These are phyloP conservation scores for Hypsopygia costalis DNA, from an alignment of 2,888 invertebrate genomes.

Conservation along the genomic window DNA sequence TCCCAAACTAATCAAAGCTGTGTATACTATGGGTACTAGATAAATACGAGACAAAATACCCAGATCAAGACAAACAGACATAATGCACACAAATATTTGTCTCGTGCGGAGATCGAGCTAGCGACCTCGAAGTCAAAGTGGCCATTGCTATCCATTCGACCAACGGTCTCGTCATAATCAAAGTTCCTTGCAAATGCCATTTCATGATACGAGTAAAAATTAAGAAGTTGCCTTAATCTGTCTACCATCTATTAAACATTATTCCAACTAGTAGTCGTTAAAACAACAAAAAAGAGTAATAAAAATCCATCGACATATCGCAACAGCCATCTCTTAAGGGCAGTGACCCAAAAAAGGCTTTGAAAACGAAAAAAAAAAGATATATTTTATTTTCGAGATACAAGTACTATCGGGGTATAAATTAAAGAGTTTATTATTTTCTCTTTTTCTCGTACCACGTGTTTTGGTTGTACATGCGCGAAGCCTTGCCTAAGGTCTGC, in stretches of 20 bases:
- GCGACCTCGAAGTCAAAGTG: too few relatives aligned
- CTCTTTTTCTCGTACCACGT: conserved; percentile 71
- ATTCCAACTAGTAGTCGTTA: not conserved
- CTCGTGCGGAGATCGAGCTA: too few relatives aligned
- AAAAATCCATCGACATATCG: conserved; percentile 43
- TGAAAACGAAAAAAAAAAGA: conserved; percentile 47
- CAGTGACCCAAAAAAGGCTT: conserved; percentile 69
- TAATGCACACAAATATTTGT: too few relatives aligned
- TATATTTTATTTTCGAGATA: conserved; percentile 77
- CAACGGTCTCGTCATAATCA: too few relatives aligned
- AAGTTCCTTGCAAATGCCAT: too few relatives aligned
- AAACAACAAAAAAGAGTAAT: conserved; percentile 20
- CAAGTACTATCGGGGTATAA: conserved; percentile 78
- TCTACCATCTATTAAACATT: not conserved
- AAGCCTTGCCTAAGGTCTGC: conserved; percentile 56
- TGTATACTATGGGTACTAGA: too few relatives aligned
- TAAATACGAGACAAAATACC: too few relatives aligned
- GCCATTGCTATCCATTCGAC: too few relatives aligned
- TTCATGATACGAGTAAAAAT: too few relatives aligned
- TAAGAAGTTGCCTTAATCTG: too few relatives aligned
- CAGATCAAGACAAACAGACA: too few relatives aligned
- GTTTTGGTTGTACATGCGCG: conserved; percentile 51
- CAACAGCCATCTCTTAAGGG: conserved; percentile 59
- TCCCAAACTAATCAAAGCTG: too few relatives aligned
- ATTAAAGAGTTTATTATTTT: conserved; percentile 76